Percentiles rank a stretch among this genome's conserved stretches.
These are phyloP conservation scores for Deilephila elpenor DNA, from an alignment of 2,888 invertebrate genomes.

Conservation along the genomic window DNA sequence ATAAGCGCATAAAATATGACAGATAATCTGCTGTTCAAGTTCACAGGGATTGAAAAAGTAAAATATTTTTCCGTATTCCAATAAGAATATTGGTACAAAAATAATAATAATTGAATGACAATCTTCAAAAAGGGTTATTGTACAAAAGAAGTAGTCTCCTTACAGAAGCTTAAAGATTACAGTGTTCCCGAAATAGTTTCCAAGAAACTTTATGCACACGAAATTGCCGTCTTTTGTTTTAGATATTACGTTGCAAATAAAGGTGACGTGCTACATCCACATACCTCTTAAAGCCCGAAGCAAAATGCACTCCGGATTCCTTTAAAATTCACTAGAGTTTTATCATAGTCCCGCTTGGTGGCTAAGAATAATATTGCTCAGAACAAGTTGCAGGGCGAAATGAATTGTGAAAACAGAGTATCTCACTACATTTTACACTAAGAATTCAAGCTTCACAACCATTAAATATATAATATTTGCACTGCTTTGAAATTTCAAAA, in stretches of 20 bases:
- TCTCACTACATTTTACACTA: not conserved
- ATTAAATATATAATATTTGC: not conserved
- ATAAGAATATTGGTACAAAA: too few species aligned
- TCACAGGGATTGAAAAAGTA: too few species aligned
- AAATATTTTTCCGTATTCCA: too few species aligned
- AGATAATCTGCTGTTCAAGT: too few species aligned
- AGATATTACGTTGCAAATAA: not conserved
- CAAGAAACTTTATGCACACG: not conserved
- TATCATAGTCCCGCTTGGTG: slow-evolving; percentile 5
- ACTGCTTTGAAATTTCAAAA: not conserved
- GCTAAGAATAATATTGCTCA: slow-evolving; percentile 19
- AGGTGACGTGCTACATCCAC: not conserved
- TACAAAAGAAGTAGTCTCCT: too few species aligned
- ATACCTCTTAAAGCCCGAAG: not conserved
- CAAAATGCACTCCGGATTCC: not conserved
- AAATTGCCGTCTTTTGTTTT: not conserved
- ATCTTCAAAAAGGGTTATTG: too few species aligned
- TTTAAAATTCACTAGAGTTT: slow-evolving; percentile 16
- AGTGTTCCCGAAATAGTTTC: not conserved
- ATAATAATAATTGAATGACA: too few species aligned
- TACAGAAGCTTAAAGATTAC: too few species aligned
- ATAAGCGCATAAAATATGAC: too few species aligned
- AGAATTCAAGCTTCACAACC: not conserved
- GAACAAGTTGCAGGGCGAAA: slow-evolving; percentile 2
- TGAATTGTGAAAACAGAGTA: slow-evolving; percentile 16